A percentile compares a stretch with the other conserved stretches of the same genome.
These are phyloP conservation scores for Chrysina gloriosa DNA, from an alignment of 2,888 invertebrate genomes.

Conservation along the genomic window DNA sequence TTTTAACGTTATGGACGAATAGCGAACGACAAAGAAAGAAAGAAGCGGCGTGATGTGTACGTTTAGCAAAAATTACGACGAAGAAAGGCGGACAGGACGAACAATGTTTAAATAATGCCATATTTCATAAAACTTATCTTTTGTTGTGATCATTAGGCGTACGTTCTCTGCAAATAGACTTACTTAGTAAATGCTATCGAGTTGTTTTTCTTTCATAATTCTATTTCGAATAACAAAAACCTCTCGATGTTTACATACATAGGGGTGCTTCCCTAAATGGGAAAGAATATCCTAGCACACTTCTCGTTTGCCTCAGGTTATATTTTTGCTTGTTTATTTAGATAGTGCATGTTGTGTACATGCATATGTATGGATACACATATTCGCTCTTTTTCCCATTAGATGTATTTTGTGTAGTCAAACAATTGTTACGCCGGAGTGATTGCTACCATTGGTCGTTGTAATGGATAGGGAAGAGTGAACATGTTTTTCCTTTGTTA, in stretches of 20 bases:
- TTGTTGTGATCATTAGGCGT: constrained; percentile 54
- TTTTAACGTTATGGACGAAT: background rate
- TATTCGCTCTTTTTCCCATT: too few relatives aligned
- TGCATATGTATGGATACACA: too few relatives aligned
- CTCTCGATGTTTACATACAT: constrained; percentile 41
- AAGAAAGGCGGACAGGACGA: constrained; percentile 48
- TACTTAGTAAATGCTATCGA: constrained; percentile 55
- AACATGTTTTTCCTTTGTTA: too few relatives aligned
- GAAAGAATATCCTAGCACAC: constrained; percentile 15
- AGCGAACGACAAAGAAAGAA: background rate
- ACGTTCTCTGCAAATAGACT: constrained; percentile 58
- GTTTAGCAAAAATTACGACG: background rate
- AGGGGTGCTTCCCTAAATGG: constrained; percentile 25
- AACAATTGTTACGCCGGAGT: too few relatives aligned
- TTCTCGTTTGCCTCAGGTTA: constrained; percentile 9
- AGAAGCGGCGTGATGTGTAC: too few relatives aligned
- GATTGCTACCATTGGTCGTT: too few relatives aligned
- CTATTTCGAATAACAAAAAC: constrained; percentile 51
- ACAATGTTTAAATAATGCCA: constrained; percentile 57
- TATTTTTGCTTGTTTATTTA: constrained; percentile 15
- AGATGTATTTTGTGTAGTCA: too few relatives aligned
- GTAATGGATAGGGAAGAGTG: too few relatives aligned
- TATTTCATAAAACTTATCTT: constrained; percentile 57
- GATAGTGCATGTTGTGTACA: constrained; percentile 4
- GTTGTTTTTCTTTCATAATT: constrained; percentile 61